Conservation (phyloP, 2,113 vertebrate species). For the Suricata suricatta region DNA sequence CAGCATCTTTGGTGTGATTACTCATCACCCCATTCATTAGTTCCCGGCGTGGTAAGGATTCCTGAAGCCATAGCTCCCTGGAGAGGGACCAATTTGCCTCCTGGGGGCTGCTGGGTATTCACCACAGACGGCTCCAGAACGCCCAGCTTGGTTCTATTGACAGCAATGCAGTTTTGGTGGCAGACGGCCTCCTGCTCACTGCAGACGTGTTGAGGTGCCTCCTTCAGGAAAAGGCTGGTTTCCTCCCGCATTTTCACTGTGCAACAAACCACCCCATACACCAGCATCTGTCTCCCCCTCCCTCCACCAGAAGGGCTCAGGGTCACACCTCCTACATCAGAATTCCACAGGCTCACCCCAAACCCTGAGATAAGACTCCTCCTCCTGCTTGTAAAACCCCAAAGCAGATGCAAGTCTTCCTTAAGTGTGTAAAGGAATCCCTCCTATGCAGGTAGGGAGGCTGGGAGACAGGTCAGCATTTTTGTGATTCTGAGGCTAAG, state of each 20-base stretch:
- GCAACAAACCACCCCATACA: neutral
- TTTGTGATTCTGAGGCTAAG: neutral
- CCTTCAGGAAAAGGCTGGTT: neutral
- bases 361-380: neutral
- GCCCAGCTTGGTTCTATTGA: neutral
- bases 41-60: neutral
- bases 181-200: neutral
- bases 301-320: neutral
- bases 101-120: neutral
- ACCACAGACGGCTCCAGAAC: neutral
- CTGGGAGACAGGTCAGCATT: neutral
- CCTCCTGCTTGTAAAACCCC: neutral
- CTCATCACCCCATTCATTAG: too few species aligned
- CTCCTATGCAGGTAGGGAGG: neutral
- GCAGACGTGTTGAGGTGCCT: accelerated
- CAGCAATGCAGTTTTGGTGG: neutral
- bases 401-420: neutral
- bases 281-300: neutral
- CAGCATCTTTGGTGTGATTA: neutral
- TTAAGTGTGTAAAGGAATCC: accelerated
- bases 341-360: neutral
- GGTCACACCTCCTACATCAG: neutral
- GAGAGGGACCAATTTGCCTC: neutral
- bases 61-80: neutral
- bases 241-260: neutral